Evolutionary conservation across 2,113 vertebrate species (phyloP).

Genomic region (Psettodes erumei): DNA sequence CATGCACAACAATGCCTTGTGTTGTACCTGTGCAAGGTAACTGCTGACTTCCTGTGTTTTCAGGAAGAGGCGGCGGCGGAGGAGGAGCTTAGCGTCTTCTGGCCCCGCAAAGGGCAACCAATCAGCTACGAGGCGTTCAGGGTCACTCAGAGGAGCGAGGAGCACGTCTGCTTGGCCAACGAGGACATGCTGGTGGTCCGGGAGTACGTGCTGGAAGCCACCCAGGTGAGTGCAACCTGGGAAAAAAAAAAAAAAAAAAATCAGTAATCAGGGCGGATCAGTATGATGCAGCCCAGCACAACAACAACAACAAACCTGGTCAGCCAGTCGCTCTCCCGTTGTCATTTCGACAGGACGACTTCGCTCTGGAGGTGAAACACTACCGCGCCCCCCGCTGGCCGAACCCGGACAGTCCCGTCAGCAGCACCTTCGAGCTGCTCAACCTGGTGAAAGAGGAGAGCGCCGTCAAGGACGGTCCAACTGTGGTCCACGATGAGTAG

Average conservation of each 20-base stretch:
- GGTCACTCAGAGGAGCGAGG: conserved; percentile 90
- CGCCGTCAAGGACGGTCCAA: conserved; percentile 86
- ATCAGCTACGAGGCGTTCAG: conserved; percentile 91
- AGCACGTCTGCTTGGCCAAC: conserved; percentile 89
- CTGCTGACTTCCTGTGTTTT: conserved; percentile 29
- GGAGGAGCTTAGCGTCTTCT: conserved; percentile 85
- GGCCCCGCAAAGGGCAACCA: conserved; percentile 91
- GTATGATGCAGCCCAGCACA: too few species aligned
- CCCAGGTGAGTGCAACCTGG: conserved; percentile 82
- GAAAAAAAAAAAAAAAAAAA: too few species aligned
- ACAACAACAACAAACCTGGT: not conserved
- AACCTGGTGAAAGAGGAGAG: conserved; percentile 88
- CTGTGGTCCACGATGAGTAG: conserved; percentile 94
- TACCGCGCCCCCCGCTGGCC: conserved; percentile 93
- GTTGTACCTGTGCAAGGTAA: not conserved
- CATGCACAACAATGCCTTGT: not conserved
- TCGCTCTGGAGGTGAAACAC: conserved; percentile 92
- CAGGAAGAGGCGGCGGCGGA: conserved; percentile 85
- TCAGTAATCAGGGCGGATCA: too few species aligned
- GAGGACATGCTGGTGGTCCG: conserved; percentile 93
- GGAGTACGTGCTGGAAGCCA: conserved; percentile 92
- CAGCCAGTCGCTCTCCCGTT: not conserved
- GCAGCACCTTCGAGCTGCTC: conserved; percentile 93
- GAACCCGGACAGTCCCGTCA: conserved; percentile 94
- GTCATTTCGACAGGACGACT: conserved; percentile 88